Evolutionary conservation across 2,797 vertebrate genomes (phyloP).

Genomic region (Centroberyx gerrardi): DNA sequence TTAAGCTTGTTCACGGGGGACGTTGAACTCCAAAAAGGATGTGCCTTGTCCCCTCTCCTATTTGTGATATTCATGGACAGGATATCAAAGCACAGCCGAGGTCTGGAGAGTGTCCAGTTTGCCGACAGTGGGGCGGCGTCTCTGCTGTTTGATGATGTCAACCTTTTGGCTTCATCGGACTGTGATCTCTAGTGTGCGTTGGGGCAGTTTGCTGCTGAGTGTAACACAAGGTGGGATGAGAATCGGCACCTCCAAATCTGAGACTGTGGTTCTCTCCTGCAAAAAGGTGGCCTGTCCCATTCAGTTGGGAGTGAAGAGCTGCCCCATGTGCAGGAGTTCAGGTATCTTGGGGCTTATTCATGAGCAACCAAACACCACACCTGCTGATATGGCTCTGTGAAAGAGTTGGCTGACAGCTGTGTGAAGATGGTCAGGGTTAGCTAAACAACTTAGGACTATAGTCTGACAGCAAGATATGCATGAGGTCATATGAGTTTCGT

Average conservation of each 20-base stretch:
- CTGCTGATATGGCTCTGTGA: not conserved
- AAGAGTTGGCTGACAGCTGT: conserved; percentile 24
- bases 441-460: conserved; percentile 4
- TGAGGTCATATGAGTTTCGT: conserved; percentile 21
- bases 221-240: not conserved
- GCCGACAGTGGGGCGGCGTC: not conserved
- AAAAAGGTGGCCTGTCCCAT: too few relatives aligned
- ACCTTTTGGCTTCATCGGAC: conserved; percentile 8
- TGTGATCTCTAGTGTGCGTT: too few relatives aligned
- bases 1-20: too few relatives aligned
- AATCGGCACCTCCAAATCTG: too few relatives aligned
- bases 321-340: too few relatives aligned
- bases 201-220: not conserved
- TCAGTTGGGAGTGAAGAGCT: too few relatives aligned
- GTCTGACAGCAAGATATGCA: conserved; percentile 8
- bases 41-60: too few relatives aligned
- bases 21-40: too few relatives aligned
- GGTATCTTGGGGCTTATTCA: not conserved
- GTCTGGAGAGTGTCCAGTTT: conserved; percentile 4
- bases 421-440: not conserved
- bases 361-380: not conserved
- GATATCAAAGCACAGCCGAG: not conserved
- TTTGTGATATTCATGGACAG: too few relatives aligned
- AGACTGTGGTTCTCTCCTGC: too few relatives aligned
- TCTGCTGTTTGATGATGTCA: conserved; percentile 14